phyloP scores from a whole-genome alignment of 1,140 invertebrate genomes.

The Saxidomus purpurata region DNA sequence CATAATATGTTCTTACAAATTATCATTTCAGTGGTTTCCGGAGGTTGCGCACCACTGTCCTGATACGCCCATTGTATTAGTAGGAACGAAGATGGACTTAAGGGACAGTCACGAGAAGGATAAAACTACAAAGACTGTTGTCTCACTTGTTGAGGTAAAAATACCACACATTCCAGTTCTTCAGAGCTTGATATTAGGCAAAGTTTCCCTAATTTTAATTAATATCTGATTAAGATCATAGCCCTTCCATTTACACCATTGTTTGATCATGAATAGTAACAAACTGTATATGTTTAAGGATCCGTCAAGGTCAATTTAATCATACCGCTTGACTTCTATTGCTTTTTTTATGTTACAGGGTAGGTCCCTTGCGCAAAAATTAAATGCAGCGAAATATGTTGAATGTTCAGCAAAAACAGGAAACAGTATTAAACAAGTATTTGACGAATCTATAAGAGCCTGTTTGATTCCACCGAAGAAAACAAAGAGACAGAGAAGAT shows the following conservation, averaged over 20 bases:
- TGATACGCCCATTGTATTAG: conserved; percentile 93
- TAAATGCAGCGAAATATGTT: conserved; percentile 94
- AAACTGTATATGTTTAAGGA: too few species aligned
- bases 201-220: too few species aligned
- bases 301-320: too few species aligned
- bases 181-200: too few species aligned
- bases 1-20: not conserved
- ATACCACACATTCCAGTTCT: too few species aligned
- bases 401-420: conserved; percentile 97
- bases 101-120: conserved; percentile 88
- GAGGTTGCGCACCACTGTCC: conserved; percentile 96
- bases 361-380: conserved; percentile 89
- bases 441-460: conserved; percentile 91
- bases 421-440: conserved; percentile 95
- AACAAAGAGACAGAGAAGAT: not conserved
- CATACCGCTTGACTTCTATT: too few species aligned
- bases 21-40: conserved; percentile 90
- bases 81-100: conserved; percentile 86
- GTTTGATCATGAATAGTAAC: too few species aligned
- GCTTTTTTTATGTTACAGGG: conserved; percentile 87
- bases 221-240: too few species aligned
- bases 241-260: too few species aligned
- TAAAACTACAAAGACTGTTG: conserved; percentile 94
- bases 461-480: conserved; percentile 89
- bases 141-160: conserved; percentile 91